Base-by-base conservation (phyloP, 35 echinoderm and acorn worm genomes). In the Heliocidaris erythrogramma region DNA sequence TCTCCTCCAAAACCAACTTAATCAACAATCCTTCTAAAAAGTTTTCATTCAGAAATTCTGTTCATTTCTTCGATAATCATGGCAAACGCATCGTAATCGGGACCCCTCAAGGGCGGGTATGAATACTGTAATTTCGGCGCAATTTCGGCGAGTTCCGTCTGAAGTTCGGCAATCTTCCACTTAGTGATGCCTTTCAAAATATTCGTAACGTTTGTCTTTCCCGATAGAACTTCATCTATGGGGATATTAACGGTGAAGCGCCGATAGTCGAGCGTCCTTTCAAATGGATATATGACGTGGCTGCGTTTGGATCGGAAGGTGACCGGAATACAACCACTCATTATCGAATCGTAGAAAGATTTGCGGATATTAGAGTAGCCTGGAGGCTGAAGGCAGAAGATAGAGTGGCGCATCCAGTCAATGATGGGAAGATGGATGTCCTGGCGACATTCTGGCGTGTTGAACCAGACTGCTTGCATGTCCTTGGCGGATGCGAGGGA, bases 241-340 rank as follows among this genome's bases (percentile, higher is more conserved):
- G 94, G 94, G 71, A 97, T 95, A 84, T 97, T 97, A 13, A 95
- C 29, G 6, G 90, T 93, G 60, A 97, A 97, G 59, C 94, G 60
- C 49, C 94, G 60, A 50, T 97, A 97, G 85, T 97, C 94, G 5
- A 97, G 60, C 6, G 48, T 47, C 24, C 93, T 88, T 50, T 97
- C 94, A 90, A 97, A 97, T 13, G 96, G 96, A 50, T 97, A 97
- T 31, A 48, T 94, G 8, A 97, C 96, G 13, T 95, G 85, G 50
- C 95, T 88, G 3, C 85, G 92, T 85, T 96, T 94, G 24, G 96
- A 94, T 94, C 52, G 85, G 69, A 97, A 97, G 9, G 94, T 97
- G 21, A 97, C 96, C 11, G 96, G 96, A 31, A 97, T 97, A 85
- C 96, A 97, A 30, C 96, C 96, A 50, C 94, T 92, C 94, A 97